phyloP scores from a whole-genome alignment of 2,797 vertebrate species.

The Oreortyx pictus region DNA sequence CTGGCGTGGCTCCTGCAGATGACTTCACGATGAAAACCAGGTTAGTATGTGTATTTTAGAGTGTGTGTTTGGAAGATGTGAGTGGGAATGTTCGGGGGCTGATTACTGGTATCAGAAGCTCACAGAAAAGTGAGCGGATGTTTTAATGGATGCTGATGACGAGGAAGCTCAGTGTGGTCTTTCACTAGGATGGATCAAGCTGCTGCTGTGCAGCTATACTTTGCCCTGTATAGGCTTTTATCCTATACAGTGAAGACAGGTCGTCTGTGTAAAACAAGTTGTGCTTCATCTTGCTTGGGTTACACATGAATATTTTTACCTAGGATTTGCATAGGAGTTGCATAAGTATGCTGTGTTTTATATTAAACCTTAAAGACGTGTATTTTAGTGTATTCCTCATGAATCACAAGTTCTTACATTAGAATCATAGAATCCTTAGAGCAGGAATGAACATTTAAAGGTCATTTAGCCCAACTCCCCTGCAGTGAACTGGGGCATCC shows the following conservation, averaged over 20 bases:
- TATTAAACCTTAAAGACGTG: not conserved
- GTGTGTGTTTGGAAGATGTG: not conserved
- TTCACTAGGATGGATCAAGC: not conserved
- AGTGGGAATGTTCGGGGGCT: not conserved
- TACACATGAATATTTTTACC: fast-evolving
- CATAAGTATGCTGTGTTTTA: not conserved
- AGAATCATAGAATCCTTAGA: too few relatives aligned
- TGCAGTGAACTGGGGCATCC: too few relatives aligned
- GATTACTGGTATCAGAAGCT: not conserved
- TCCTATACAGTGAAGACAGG: not conserved
- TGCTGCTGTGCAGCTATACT: not conserved
- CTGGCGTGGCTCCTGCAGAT: not conserved
- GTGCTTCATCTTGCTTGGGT: not conserved
- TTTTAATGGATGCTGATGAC: not conserved
- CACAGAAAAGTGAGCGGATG: fast-evolving
- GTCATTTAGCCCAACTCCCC: too few relatives aligned
- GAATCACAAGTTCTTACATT: not conserved
- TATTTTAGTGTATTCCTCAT: not conserved
- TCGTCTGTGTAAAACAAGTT: not conserved
- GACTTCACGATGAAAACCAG: not conserved
- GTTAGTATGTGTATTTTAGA: not conserved
- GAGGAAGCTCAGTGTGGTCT: not conserved
- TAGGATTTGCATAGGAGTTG: not conserved
- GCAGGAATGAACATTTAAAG: too few relatives aligned
- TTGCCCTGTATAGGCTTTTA: not conserved